Evolutionary conservation across 2,113 vertebrate species (phyloP).

Genomic region (Macheiramphus alcinus): DNA sequence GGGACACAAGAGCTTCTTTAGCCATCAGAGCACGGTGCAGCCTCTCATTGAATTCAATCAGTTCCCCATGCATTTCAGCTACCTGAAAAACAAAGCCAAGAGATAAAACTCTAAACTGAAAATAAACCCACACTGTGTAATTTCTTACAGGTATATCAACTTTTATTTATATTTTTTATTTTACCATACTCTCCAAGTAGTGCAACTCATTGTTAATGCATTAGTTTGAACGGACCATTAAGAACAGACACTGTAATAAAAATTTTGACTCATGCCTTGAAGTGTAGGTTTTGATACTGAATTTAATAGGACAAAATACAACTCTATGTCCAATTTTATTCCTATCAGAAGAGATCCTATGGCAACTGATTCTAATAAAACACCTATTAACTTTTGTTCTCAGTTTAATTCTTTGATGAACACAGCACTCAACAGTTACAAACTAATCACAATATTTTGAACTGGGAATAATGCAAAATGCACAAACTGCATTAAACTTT

Average conservation of each 20-base stretch:
- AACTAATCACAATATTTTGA: neutral
- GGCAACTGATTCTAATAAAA: neutral
- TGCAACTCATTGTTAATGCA: neutral
- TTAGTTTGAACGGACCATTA: neutral
- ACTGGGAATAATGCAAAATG: neutral
- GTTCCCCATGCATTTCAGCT: constrained; percentile 97
- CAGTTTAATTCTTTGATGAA: neutral
- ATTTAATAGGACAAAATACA: neutral
- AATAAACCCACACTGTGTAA: neutral
- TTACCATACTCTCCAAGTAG: neutral
- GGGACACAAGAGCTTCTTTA: constrained; percentile 93
- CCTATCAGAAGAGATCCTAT: neutral
- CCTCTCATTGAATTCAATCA: constrained; percentile 97
- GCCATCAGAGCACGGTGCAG: constrained; percentile 93
- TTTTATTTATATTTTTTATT: neutral
- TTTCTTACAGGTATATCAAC: neutral
- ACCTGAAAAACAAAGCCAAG: constrained; percentile 78
- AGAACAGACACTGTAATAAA: neutral
- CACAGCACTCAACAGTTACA: neutral
- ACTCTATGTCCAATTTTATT: neutral
- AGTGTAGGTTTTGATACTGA: neutral
- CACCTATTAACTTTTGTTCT: neutral
- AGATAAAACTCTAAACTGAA: neutral
- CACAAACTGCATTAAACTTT: neutral
- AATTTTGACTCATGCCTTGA: neutral